These are phyloP conservation scores for Oscarella lobularis DNA, from an alignment of 37 sponge, comb jelly and placozoan species.

Conservation along the genomic window DNA sequence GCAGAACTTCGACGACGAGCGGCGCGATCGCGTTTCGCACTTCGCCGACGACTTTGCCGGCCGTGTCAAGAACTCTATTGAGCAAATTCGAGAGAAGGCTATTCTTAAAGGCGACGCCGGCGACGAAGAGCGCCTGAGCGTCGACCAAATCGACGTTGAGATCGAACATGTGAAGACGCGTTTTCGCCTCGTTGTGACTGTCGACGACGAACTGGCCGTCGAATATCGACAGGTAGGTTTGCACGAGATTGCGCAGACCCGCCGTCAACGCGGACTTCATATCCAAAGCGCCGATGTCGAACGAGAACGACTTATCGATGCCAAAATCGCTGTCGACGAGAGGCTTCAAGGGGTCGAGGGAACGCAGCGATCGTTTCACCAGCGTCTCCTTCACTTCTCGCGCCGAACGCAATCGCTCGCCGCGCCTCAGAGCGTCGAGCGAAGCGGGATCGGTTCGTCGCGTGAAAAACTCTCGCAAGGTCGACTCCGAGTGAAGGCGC, in stretches of 20 bases:
- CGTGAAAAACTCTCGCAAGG: not conserved
- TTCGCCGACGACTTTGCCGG: not conserved
- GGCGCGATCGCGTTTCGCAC: not conserved
- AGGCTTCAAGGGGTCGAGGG: not conserved
- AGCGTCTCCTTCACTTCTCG: no score
- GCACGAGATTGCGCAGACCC: not conserved
- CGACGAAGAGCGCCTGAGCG: not conserved
- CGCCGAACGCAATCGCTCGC: no score
- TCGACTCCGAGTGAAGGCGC: not conserved
- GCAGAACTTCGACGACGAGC: not conserved
- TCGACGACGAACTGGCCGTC: not conserved
- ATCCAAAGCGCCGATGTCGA: not conserved
- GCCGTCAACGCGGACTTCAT: no score
- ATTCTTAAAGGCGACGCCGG: not conserved
- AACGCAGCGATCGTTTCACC: no score
- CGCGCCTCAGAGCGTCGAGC: no score
- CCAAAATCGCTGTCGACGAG: not conserved
- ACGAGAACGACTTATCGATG: not conserved
- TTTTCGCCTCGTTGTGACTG: not conserved
- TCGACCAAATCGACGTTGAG: not conserved
- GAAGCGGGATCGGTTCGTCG: no score
- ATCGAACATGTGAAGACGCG: not conserved
- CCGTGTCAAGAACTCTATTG: not conserved
- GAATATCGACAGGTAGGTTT: not conserved
- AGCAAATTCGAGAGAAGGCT: not conserved